phyloP scores from a whole-genome alignment of 2,797 vertebrate genomes.

The Enteromius viviparus region DNA sequence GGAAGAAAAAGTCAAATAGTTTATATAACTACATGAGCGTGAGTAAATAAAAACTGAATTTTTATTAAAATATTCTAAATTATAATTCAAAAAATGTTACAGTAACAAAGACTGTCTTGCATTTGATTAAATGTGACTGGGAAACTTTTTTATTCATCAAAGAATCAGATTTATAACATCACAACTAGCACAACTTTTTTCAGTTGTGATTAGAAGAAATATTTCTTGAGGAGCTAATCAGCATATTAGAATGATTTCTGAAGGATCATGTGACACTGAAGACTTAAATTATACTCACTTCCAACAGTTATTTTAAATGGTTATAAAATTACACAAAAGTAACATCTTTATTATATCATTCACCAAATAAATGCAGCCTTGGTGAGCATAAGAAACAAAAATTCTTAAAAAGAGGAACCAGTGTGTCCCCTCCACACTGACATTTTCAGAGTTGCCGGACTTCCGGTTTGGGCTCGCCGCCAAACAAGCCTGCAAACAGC shows the following conservation, averaged over 20 bases:
- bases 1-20: background rate
- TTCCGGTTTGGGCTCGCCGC: constrained; percentile 1
- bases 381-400: background rate
- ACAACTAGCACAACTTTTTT: background rate
- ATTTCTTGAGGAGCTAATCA: background rate
- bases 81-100: background rate
- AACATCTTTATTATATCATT: background rate
- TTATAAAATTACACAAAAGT: background rate
- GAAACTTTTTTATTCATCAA: background rate
- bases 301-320: background rate
- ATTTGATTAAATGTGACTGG: background rate
- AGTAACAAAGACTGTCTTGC: background rate
- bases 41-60: background rate
- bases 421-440: background rate
- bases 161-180: background rate
- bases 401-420: background rate
- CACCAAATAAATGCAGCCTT: background rate
- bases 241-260: background rate
- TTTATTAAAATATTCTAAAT: background rate
- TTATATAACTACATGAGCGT: background rate
- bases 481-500: constrained; percentile 61
- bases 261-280: background rate
- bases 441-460: constrained; percentile 5
- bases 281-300: background rate
- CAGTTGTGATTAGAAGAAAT: background rate